A percentile compares a stretch with the other conserved stretches of the same genome.
These are phyloP conservation scores for Aselliscus stoliczkanus DNA, from an alignment of 2,797 vertebrate species.

Conservation along the genomic window DNA sequence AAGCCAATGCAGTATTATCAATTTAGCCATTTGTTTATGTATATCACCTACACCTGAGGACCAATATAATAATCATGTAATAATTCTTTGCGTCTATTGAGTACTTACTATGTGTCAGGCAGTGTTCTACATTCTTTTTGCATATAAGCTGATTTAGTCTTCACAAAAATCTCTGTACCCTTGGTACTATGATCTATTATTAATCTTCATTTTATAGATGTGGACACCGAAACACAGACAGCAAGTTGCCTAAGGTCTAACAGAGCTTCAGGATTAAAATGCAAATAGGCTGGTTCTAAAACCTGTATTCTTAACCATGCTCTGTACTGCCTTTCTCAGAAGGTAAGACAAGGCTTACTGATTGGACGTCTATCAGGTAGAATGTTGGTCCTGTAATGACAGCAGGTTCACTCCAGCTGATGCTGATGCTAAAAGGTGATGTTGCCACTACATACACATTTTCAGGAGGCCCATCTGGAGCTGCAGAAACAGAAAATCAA, in stretches of 20 bases:
- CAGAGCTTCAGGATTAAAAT: background rate
- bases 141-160: background rate
- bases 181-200: background rate
- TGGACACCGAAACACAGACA: background rate
- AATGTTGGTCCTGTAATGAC: slow-evolving; percentile 92
- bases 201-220: background rate
- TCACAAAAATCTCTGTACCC: background rate
- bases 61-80: background rate
- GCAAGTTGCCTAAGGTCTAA: background rate
- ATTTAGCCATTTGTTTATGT: background rate
- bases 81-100: background rate
- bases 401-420: slow-evolving; percentile 89
- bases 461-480: slow-evolving; percentile 91
- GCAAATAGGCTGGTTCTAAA: background rate
- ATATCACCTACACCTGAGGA: background rate
- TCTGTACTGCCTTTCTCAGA: background rate
- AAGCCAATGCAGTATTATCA: background rate
- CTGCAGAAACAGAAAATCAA: slow-evolving; percentile 78
- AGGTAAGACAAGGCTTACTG: slow-evolving; percentile 77
- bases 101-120: background rate
- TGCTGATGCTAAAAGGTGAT: slow-evolving; percentile 86
- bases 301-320: background rate
- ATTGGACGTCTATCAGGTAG: slow-evolving; percentile 90
- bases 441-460: slow-evolving; percentile 84
- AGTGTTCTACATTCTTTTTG: background rate